These are phyloP conservation scores for Brachyrhaphis roseni DNA, from an alignment of 2,797 vertebrate species.

Conservation along the genomic window DNA sequence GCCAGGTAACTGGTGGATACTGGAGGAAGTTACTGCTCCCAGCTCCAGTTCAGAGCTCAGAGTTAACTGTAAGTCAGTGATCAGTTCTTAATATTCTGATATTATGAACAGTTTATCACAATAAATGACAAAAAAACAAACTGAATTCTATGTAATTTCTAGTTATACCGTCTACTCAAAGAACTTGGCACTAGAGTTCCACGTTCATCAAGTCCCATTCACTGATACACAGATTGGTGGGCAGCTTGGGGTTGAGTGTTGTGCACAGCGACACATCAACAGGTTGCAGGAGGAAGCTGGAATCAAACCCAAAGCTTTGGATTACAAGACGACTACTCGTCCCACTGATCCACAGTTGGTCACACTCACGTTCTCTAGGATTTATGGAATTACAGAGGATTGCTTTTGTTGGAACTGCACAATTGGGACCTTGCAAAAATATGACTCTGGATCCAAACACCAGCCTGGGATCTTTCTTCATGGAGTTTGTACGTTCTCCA, in stretches of 20 bases:
- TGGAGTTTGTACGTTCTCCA: neutral
- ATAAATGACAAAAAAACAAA: neutral
- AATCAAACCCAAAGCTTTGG: neutral
- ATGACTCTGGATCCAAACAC: neutral
- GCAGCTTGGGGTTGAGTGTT: neutral
- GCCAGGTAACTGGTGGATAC: slow-evolving; percentile 10
- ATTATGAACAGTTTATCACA: neutral
- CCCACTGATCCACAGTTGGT: neutral
- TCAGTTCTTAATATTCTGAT: neutral
- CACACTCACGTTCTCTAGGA: neutral
- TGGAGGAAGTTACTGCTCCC: slow-evolving; percentile 1
- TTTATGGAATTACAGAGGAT: neutral
- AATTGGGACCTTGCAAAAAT: neutral
- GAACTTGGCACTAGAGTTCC: neutral
- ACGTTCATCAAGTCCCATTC: neutral
- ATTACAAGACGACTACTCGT: neutral
- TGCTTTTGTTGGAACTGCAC: neutral
- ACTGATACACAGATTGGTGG: neutral
- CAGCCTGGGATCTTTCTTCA: neutral
- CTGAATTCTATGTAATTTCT: neutral
- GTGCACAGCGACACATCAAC: neutral
- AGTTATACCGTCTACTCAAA: neutral
- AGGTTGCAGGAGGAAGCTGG: neutral
- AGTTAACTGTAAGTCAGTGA: neutral
- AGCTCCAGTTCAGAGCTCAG: neutral